Evolutionary conservation across 2,113 vertebrate species (phyloP).

Genomic region (Vireo altiloquus): DNA sequence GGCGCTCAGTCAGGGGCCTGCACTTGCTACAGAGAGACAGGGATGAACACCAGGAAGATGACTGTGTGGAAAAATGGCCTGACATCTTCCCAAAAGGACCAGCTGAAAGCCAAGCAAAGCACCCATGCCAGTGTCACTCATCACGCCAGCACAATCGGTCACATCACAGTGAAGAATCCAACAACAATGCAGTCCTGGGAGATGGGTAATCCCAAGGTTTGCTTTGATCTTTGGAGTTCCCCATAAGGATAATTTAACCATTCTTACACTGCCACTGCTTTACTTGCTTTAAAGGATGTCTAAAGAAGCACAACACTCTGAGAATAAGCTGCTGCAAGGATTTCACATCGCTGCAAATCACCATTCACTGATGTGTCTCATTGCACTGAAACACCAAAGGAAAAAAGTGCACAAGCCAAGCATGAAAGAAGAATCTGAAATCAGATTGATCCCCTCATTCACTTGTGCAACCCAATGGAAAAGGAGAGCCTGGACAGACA

Average conservation of each 20-base stretch:
- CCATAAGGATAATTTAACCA: not conserved
- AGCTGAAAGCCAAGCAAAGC: not conserved
- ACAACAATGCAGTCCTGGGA: not conserved
- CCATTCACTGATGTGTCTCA: not conserved
- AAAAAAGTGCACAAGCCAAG: not conserved
- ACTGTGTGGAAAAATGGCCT: not conserved
- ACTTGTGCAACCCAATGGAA: not conserved
- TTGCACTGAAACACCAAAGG: not conserved
- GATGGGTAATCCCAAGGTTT: not conserved
- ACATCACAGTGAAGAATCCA: not conserved
- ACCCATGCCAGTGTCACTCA: not conserved
- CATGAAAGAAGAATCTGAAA: not conserved
- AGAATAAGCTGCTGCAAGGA: not conserved
- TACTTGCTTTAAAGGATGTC: not conserved
- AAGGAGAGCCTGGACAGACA: not conserved
- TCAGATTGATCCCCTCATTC: not conserved
- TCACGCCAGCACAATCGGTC: not conserved
- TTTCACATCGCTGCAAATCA: not conserved
- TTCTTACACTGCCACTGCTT: not conserved
- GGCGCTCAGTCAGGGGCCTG: not conserved
- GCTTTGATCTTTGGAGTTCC: not conserved
- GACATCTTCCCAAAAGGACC: not conserved
- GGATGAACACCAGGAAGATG: not conserved
- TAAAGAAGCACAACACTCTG: not conserved
- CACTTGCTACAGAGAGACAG: not conserved